phyloP scores from a whole-genome alignment of 2,888 invertebrate species.

The Mongoloraphidia duomilia region DNA sequence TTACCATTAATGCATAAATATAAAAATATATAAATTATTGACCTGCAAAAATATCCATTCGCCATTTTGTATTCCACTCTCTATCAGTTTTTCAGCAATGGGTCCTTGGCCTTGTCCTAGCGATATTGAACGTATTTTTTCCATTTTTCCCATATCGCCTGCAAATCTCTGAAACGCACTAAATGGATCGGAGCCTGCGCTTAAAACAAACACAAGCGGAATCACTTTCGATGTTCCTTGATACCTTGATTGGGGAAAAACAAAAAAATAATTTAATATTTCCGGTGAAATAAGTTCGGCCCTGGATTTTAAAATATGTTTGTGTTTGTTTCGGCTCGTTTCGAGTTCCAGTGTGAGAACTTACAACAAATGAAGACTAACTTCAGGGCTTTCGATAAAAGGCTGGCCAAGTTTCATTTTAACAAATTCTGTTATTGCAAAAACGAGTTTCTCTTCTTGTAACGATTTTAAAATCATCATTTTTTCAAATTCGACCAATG shows the following conservation, averaged over 20 bases:
- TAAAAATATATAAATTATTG: conserved; percentile 15
- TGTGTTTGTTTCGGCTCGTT: neutral
- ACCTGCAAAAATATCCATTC: conserved; percentile 85
- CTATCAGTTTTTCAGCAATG: conserved; percentile 69
- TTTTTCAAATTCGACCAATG: conserved; percentile 59
- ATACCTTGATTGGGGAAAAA: conserved; percentile 36
- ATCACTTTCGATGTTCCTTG: conserved; percentile 55
- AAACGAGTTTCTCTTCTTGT: conserved; percentile 66
- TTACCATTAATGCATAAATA: neutral
- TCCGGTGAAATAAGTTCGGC: neutral
- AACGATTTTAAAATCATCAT: conserved; percentile 63
- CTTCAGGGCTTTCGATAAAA: conserved; percentile 72
- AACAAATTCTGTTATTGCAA: conserved; percentile 70
- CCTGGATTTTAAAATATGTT: neutral
- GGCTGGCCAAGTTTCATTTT: conserved; percentile 56
- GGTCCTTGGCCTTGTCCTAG: conserved; percentile 86
- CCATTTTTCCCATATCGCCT: conserved; percentile 53
- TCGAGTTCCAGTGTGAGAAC: conserved; percentile 16
- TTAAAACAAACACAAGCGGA: conserved; percentile 75
- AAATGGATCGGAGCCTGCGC: conserved; percentile 81
- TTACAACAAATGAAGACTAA: conserved; percentile 50
- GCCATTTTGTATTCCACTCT: conserved; percentile 52
- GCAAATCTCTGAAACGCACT: conserved; percentile 71
- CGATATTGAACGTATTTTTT: conserved; percentile 65
- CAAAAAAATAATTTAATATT: neutral